These are phyloP conservation scores for Hormiphora californensis DNA, from an alignment of 37 sponge, comb jelly and placozoan species.

Conservation along the genomic window DNA sequence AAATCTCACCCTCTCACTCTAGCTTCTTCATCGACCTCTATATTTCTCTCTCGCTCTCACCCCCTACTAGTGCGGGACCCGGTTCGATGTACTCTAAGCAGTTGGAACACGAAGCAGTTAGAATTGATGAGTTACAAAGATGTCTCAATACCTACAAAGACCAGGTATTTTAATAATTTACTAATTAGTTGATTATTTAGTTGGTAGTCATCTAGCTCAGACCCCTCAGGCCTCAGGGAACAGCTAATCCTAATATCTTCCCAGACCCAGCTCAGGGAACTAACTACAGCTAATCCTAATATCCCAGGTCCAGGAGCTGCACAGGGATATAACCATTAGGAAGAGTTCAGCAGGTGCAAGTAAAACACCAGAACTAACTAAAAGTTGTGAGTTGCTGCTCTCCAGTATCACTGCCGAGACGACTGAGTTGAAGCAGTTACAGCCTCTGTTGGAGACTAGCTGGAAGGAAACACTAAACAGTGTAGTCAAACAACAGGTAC, in stretches of 20 bases:
- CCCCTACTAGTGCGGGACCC: neutral
- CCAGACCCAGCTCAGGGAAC: too few relatives aligned
- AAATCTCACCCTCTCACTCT: too few relatives aligned
- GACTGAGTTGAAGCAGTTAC: conserved; percentile 24
- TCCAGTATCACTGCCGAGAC: neutral
- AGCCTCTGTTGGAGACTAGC: conserved; percentile 32
- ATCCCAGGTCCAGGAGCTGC: conserved; percentile 39
- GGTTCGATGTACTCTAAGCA: conserved; percentile 24
- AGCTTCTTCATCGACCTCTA: too few relatives aligned
- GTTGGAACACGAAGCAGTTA: neutral
- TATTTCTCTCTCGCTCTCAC: too few relatives aligned
- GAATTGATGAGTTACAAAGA: conserved; percentile 24
- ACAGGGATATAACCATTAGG: conserved; percentile 34
- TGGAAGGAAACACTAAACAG: conserved; percentile 50
- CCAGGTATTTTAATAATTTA: neutral
- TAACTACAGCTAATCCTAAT: too few relatives aligned
- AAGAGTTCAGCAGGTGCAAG: conserved; percentile 41
- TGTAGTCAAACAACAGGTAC: conserved; percentile 43
- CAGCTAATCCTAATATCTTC: too few relatives aligned
- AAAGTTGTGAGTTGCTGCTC: conserved; percentile 18
- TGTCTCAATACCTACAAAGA: conserved; percentile 6
- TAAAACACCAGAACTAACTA: conserved; percentile 21
- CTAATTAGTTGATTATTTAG: too few relatives aligned
- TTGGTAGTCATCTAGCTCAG: too few relatives aligned
- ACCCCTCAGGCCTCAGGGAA: too few relatives aligned